A percentile compares a stretch with the other conserved stretches of the same genome.
phyloP scores from a whole-genome alignment of 2,888 invertebrate species.

The Apamea anceps region DNA sequence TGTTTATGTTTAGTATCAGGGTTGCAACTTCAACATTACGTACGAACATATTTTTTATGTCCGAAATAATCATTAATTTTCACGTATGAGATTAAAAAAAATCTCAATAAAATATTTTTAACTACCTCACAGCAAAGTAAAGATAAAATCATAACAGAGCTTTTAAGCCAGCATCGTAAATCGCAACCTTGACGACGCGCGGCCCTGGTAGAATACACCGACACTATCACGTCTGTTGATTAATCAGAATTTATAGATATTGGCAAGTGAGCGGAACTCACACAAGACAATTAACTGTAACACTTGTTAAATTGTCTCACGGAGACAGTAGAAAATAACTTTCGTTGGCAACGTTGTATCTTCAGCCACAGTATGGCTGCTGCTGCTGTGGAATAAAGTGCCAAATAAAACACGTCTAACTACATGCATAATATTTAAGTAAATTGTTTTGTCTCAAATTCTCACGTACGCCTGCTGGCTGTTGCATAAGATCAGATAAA shows the following conservation, averaged over 20 bases:
- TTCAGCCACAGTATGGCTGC: conserved; percentile 69
- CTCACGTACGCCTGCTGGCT: conserved; percentile 36
- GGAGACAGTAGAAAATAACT: conserved; percentile 82
- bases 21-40: conserved; percentile 55
- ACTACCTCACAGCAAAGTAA: conserved; percentile 54
- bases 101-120: conserved; percentile 56
- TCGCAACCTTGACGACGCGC: conserved; percentile 74
- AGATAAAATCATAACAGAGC: conserved; percentile 69
- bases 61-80: conserved; percentile 56
- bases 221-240: conserved; percentile 76
- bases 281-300: conserved; percentile 80
- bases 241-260: conserved; percentile 85
- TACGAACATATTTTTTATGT: conserved; percentile 53
- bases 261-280: conserved; percentile 80
- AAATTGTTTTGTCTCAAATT: conserved; percentile 54
- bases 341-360: conserved; percentile 80
- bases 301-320: conserved; percentile 83
- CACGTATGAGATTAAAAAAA: conserved; percentile 47
- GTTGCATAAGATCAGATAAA: conserved; percentile 50
- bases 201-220: conserved; percentile 68
- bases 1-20: conserved; percentile 66
- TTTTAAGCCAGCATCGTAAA: conserved; percentile 60
- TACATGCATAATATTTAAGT: conserved; percentile 58
- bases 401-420: conserved; percentile 79
- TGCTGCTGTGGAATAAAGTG: conserved; percentile 75